Percentiles rank a stretch among this genome's conserved stretches.
These are phyloP conservation scores for Hofmannophila pseudospretella DNA, from an alignment of 2,888 invertebrate genomes.

Conservation along the genomic window DNA sequence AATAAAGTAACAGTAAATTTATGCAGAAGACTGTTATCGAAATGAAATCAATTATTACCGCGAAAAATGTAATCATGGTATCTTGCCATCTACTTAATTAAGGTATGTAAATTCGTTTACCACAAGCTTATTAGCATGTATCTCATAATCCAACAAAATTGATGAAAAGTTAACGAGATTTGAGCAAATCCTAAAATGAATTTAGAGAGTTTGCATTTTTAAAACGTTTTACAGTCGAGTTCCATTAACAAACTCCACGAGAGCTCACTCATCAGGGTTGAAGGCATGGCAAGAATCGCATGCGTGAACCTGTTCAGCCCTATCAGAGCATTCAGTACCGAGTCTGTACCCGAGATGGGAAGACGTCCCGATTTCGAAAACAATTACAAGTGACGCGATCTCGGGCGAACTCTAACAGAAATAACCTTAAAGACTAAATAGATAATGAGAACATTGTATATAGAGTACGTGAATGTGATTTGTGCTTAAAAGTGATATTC, in stretches of 20 bases:
- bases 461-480: constrained; percentile 2
- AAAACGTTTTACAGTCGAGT: constrained; percentile 50
- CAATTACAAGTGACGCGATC: constrained; percentile 27
- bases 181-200: constrained; percentile 6
- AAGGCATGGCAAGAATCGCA: constrained; percentile 53
- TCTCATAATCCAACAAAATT: too few species aligned
- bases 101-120: too few species aligned
- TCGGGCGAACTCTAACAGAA: constrained; percentile 19
- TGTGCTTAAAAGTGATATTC: too few species aligned
- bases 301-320: constrained; percentile 56
- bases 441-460: not conserved
- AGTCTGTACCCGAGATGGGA: constrained; percentile 34
- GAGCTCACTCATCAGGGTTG: constrained; percentile 54
- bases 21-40: too few species aligned
- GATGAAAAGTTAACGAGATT: too few species aligned
- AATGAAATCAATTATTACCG: too few species aligned
- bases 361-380: constrained; percentile 32
- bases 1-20: too few species aligned
- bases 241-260: constrained; percentile 57
- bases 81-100: too few species aligned
- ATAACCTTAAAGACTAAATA: constrained; percentile 1
- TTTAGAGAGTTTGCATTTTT: constrained; percentile 29
- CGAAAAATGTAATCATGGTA: too few species aligned
- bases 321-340: constrained; percentile 55
- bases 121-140: too few species aligned